These are phyloP conservation scores for Sitta carolinensis DNA, from an alignment of 2,797 vertebrate genomes.

Conservation along the genomic window DNA sequence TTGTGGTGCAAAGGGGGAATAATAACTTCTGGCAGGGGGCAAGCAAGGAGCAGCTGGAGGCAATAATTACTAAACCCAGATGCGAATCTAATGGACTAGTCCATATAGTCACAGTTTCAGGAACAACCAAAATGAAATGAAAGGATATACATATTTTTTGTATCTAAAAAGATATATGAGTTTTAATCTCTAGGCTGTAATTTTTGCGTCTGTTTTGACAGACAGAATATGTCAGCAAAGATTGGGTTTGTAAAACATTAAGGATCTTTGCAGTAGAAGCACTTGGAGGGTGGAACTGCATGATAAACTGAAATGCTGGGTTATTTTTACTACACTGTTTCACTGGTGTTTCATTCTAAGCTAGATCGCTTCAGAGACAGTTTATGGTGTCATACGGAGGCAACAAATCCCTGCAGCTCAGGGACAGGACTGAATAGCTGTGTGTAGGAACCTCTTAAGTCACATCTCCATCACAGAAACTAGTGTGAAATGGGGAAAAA, in stretches of 20 bases:
- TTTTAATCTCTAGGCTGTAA: not conserved
- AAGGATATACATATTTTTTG: not conserved
- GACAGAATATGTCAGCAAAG: not conserved
- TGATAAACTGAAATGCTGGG: not conserved
- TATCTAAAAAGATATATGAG: too few relatives aligned
- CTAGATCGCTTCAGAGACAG: not conserved
- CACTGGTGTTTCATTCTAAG: not conserved
- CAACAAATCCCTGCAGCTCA: not conserved
- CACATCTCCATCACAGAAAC: not conserved
- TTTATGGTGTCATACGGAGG: not conserved
- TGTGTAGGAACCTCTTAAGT: not conserved
- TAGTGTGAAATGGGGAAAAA: not conserved
- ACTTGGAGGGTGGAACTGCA: not conserved
- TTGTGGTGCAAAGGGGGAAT: not conserved
- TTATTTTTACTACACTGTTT: not conserved
- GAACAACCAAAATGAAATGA: not conserved
- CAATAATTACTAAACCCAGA: conserved; percentile 43
- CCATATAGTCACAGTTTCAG: not conserved
- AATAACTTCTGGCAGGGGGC: conserved; percentile 48
- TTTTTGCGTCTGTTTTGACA: not conserved
- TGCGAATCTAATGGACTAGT: conserved; percentile 20
- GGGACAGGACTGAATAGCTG: not conserved
- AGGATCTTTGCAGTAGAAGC: not conserved
- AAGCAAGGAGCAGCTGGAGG: conserved; percentile 44
- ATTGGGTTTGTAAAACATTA: not conserved